phyloP scores from a whole-genome alignment of 2,113 vertebrate genomes.

The Aphyosemion australe region DNA sequence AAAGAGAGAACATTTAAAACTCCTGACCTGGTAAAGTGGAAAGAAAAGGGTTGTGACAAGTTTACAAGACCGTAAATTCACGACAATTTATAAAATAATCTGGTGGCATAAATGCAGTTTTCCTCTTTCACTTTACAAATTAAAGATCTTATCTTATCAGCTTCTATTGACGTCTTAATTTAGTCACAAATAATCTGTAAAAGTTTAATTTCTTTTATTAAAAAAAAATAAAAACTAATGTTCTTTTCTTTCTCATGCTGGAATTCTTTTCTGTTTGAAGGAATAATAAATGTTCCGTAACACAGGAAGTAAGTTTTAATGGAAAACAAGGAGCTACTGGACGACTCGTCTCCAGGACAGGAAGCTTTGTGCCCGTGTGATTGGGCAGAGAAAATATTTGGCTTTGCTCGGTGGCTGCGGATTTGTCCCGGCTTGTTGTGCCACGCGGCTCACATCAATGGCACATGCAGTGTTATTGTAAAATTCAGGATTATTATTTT shows the following conservation, averaged over 20 bases:
- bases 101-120: no score
- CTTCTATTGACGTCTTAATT: no score
- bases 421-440: conserved; percentile 48
- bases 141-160: no score
- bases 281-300: conserved; percentile 42
- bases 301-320: conserved; percentile 68
- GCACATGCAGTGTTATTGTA: conserved; percentile 54
- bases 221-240: no score
- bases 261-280: conserved; percentile 12
- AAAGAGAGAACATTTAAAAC: conserved; percentile 30
- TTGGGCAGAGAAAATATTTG: conserved; percentile 79
- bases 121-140: no score
- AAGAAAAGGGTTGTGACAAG: not conserved
- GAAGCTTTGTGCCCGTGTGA: conserved; percentile 72
- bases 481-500: conserved; percentile 68
- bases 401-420: conserved; percentile 64
- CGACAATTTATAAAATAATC: no score
- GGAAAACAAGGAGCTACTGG: conserved; percentile 66
- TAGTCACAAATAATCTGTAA: no score
- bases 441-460: conserved; percentile 37
- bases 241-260: not conserved
- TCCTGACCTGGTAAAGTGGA: conserved; percentile 2
- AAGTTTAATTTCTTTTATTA: no score
- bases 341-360: conserved; percentile 67
- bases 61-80: not conserved